Evolutionary conservation across 2,797 vertebrate genomes (phyloP).

Genomic region (Poeciliopsis paucimaculata): DNA sequence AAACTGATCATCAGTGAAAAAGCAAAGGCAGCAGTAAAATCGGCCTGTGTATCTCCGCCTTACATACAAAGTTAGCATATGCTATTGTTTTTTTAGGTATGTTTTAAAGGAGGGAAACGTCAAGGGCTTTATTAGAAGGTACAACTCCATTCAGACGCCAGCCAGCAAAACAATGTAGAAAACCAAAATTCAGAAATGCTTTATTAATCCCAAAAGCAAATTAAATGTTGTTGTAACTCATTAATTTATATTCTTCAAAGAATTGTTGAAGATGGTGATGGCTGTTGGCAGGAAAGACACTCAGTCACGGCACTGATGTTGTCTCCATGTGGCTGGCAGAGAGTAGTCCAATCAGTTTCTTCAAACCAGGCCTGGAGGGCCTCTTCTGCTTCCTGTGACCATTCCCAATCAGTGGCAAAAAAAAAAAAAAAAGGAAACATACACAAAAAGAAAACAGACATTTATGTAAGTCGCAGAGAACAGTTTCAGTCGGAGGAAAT

Average conservation of each 20-base stretch:
- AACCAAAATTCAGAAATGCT: background rate
- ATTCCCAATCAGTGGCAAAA: background rate
- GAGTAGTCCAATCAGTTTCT: too few relatives aligned
- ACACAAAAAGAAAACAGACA: background rate
- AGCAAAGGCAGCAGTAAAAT: background rate
- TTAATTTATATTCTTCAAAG: too few relatives aligned
- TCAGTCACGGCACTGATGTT: too few relatives aligned
- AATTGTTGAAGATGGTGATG: too few relatives aligned
- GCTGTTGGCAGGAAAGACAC: too few relatives aligned
- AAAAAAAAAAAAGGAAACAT: background rate
- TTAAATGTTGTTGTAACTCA: too few relatives aligned
- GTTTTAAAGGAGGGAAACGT: background rate
- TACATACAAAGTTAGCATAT: background rate
- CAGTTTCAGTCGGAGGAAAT: background rate
- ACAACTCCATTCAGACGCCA: background rate
- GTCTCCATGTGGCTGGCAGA: too few relatives aligned
- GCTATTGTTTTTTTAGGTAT: background rate
- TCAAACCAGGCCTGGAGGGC: too few relatives aligned
- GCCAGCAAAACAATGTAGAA: background rate
- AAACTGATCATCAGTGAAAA: conserved; percentile 9
- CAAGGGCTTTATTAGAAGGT: background rate
- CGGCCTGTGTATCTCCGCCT: background rate
- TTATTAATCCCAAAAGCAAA: too few relatives aligned
- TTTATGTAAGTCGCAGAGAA: background rate
- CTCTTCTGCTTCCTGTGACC: too few relatives aligned